phyloP scores from a whole-genome alignment of 2,888 invertebrate genomes.

The Pterobdella sp. region DNA sequence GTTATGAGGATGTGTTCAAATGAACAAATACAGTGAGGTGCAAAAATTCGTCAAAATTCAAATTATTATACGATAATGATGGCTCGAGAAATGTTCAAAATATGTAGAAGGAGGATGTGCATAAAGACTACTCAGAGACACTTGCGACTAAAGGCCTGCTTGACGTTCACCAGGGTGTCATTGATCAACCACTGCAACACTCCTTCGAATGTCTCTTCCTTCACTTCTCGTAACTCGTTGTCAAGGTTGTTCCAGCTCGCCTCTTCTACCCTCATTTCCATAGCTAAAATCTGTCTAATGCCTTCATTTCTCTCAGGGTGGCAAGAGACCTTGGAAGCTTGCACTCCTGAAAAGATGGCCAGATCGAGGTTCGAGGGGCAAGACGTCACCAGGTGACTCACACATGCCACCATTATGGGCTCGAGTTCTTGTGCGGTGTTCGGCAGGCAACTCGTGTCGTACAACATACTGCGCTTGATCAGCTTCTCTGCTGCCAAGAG shows the following conservation, averaged over 20 bases:
- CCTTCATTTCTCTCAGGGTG: not conserved
- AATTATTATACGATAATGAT: not conserved
- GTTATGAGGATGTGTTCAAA: not conserved
- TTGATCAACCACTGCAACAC: constrained; percentile 13
- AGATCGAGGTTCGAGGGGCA: not conserved
- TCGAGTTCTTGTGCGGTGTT: constrained; percentile 16
- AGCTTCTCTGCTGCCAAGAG: not conserved
- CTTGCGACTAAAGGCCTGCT: not conserved
- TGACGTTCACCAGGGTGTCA: constrained; percentile 5
- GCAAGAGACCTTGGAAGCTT: not conserved
- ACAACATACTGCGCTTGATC: not conserved
- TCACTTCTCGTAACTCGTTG: constrained; percentile 8
- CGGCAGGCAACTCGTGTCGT: not conserved
- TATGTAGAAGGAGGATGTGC: not conserved
- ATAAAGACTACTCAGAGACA: not conserved
- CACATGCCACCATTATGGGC: constrained; percentile 3
- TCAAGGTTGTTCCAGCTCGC: constrained; percentile 19
- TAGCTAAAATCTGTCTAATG: constrained; percentile 1
- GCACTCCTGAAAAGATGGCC: not conserved
- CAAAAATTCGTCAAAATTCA: not conserved
- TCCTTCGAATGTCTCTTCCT: not conserved
- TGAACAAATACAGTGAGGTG: not conserved
- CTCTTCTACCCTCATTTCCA: constrained; percentile 21
- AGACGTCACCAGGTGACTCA: not conserved
- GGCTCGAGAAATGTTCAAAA: not conserved